phyloP scores from a whole-genome alignment of 2,888 invertebrate genomes.

The Agonopterix arenella region DNA sequence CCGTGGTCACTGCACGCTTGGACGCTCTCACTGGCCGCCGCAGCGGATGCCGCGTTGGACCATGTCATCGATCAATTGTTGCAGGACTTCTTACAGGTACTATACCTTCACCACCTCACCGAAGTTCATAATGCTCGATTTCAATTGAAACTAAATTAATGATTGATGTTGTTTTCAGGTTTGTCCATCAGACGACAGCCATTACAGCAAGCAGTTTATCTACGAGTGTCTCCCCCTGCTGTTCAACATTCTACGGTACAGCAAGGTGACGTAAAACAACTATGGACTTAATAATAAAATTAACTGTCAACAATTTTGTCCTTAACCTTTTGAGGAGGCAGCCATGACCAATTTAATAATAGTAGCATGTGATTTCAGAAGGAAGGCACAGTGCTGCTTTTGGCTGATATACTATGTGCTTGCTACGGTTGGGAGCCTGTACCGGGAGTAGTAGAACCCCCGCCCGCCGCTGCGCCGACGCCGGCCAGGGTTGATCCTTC shows the following conservation, averaged over 20 bases:
- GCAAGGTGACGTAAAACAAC: conserved; percentile 79
- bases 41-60: conserved; percentile 89
- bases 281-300: not conserved
- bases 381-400: conserved; percentile 89
- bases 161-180: conserved; percentile 62
- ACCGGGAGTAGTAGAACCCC: conserved; percentile 71
- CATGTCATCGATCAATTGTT: conserved; percentile 91
- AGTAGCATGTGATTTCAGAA: conserved; percentile 71
- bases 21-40: conserved; percentile 92
- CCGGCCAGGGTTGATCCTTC: conserved; percentile 91
- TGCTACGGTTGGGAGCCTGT: conserved; percentile 93
- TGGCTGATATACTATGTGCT: conserved; percentile 93
- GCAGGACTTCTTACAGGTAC: conserved; percentile 89
- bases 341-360: too few relatives aligned
- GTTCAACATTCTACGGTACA: conserved; percentile 92
- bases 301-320: too few relatives aligned
- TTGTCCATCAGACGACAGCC: conserved; percentile 86
- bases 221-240: conserved; percentile 93
- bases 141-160: too few relatives aligned
- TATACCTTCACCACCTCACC: not conserved
- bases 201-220: conserved; percentile 90
- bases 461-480: conserved; percentile 77
- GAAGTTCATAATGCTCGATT: not conserved
- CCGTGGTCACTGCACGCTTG: conserved; percentile 96
- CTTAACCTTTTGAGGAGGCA: not conserved